Percentiles rank a stretch among this genome's conserved stretches.
phyloP scores from a whole-genome alignment of 2,888 invertebrate genomes.

The Parnassius apollo region DNA sequence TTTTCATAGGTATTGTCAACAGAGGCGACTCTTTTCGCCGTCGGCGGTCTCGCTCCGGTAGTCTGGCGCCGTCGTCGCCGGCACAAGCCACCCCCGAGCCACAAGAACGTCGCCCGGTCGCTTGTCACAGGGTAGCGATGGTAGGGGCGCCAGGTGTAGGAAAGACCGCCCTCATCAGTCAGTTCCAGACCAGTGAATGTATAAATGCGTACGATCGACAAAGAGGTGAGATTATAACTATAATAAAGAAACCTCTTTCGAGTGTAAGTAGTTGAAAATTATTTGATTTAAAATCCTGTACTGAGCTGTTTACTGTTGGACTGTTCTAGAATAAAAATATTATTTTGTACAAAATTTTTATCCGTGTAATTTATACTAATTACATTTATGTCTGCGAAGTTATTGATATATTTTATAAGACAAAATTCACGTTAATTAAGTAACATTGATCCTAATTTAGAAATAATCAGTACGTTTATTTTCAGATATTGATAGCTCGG shows the following conservation, averaged over 20 bases:
- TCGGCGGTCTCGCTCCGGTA: slow-evolving; percentile 91
- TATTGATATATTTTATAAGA: too few relatives aligned
- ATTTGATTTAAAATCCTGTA: too few relatives aligned
- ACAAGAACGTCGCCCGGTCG: slow-evolving; percentile 76
- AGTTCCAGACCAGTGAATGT: slow-evolving; percentile 96
- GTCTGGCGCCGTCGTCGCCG: slow-evolving; percentile 84
- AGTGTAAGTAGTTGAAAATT: too few relatives aligned
- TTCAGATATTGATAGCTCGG: slow-evolving; percentile 86
- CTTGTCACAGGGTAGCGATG: slow-evolving; percentile 86
- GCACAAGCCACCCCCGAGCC: slow-evolving; percentile 69
- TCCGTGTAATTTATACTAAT: too few relatives aligned
- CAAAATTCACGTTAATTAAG: too few relatives aligned
- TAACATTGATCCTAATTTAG: too few relatives aligned
- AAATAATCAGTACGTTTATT: slow-evolving; percentile 35
- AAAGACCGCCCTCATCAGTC: slow-evolving; percentile 91
- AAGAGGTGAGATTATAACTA: slow-evolving; percentile 75
- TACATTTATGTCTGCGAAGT: too few relatives aligned
- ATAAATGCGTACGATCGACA: slow-evolving; percentile 96
- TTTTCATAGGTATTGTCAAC: slow-evolving; percentile 90
- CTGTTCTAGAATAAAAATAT: too few relatives aligned
- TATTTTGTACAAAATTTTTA: too few relatives aligned
- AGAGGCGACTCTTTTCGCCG: slow-evolving; percentile 96
- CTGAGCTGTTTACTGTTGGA: too few relatives aligned
- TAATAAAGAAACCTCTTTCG: too few relatives aligned
- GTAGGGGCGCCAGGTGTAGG: slow-evolving; percentile 91